Percentiles rank a stretch among this genome's conserved stretches.
Conservation (phyloP, 2,888 invertebrate species). For the Drosophila acutilabella region DNA sequence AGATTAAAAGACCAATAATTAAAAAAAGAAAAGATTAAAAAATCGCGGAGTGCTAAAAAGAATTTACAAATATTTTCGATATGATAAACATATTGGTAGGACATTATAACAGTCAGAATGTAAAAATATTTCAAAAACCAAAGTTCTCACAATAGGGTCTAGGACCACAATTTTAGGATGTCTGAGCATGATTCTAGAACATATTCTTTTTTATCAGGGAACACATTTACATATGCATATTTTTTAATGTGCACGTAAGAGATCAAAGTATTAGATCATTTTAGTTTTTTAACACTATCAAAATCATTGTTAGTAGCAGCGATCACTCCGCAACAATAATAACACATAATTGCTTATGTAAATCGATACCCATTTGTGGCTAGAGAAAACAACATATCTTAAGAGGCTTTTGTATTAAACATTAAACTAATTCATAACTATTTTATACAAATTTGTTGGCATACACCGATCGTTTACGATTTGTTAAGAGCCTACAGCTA, state of each 20-base stretch:
- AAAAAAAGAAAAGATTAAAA: too few relatives aligned
- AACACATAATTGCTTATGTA: slow-evolving; percentile 34
- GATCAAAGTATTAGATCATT: slow-evolving; percentile 54
- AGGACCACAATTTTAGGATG: too few relatives aligned
- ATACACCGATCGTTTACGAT: slow-evolving; percentile 42
- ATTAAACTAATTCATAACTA: slow-evolving; percentile 55
- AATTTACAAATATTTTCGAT: too few relatives aligned
- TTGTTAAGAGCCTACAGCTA: slow-evolving; percentile 46
- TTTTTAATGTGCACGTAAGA: slow-evolving; percentile 23
- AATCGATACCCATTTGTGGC: slow-evolving; percentile 25
- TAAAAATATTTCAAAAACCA: too few relatives aligned
- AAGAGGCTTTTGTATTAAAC: slow-evolving; percentile 81
- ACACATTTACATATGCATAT: slow-evolving; percentile 21
- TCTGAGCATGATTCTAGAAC: background rate
- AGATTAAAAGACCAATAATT: too few relatives aligned
- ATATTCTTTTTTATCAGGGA: background rate
- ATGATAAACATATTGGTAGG: too few relatives aligned
- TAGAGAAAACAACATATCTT: slow-evolving; percentile 74
- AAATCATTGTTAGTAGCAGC: slow-evolving; percentile 15
- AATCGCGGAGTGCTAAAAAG: too few relatives aligned
- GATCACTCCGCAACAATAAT: slow-evolving; percentile 15
- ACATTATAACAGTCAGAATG: too few relatives aligned
- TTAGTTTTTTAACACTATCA: slow-evolving; percentile 18
- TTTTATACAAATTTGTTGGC: slow-evolving; percentile 54
- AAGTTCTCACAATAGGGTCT: too few relatives aligned